Evolutionary conservation across 1,140 invertebrate species (phyloP).

Genomic region (Aporrectodea caliginosa): DNA sequence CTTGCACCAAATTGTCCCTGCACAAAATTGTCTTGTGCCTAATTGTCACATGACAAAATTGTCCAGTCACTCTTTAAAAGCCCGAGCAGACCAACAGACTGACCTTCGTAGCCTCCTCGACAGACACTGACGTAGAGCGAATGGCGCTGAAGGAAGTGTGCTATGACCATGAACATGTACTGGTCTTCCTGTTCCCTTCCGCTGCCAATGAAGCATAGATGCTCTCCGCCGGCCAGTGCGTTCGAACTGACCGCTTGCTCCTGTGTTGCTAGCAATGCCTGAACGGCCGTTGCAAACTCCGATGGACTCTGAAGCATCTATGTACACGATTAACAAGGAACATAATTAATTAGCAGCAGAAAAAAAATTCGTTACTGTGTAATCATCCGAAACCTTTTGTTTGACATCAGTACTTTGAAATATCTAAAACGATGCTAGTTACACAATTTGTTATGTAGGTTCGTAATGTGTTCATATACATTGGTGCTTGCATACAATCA

Average conservation of each 20-base stretch:
- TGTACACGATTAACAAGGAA: conserved; percentile 36
- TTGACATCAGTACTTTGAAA: no score
- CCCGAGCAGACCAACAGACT: no score
- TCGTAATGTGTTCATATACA: no score
- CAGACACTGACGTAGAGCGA: conserved; percentile 87
- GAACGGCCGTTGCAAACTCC: conserved; percentile 89
- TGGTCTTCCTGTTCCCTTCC: conserved; percentile 92
- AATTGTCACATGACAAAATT: no score
- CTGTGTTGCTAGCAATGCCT: conserved; percentile 85
- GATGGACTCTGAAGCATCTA: conserved; percentile 91
- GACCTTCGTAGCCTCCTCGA: conserved; percentile 80
- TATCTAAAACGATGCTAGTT: no score
- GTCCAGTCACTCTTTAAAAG: no score
- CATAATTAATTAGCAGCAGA: conserved; percentile 22
- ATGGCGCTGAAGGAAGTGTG: conserved; percentile 91
- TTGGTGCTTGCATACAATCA: no score
- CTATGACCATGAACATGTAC: conserved; percentile 96
- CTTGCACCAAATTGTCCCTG: no score
- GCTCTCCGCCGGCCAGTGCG: conserved; percentile 86
- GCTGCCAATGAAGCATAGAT: conserved; percentile 94
- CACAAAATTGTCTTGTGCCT: no score
- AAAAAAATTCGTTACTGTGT: conserved; percentile 26
- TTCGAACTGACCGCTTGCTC: conserved; percentile 45
- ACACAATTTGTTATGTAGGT: no score
- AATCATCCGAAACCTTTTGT: no score